phyloP scores from a whole-genome alignment of 2,113 vertebrate genomes.

The Centropus bengalensis region DNA sequence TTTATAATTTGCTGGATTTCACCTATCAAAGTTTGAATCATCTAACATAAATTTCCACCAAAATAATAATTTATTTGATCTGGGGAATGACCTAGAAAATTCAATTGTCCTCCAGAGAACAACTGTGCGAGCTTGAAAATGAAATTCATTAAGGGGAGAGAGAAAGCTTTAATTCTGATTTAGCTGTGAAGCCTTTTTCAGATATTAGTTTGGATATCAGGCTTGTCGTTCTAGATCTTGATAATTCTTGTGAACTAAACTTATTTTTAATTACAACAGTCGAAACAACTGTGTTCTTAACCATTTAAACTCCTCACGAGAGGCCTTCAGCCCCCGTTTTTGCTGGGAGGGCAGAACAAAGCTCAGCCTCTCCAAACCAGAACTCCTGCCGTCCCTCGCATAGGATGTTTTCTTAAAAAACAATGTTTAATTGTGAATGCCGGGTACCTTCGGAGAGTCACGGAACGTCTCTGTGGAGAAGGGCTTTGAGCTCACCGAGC shows the following conservation, averaged over 20 bases:
- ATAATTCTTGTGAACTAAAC: not conserved
- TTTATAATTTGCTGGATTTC: not conserved
- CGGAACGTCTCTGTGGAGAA: too few species aligned
- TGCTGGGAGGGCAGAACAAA: not conserved
- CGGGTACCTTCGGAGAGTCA: not conserved
- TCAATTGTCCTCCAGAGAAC: slow-evolving; percentile 27
- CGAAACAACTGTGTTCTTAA: not conserved
- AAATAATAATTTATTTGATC: slow-evolving; percentile 10
- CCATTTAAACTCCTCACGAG: not conserved
- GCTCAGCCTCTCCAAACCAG: not conserved
- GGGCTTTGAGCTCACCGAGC: too few species aligned
- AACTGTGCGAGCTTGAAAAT: slow-evolving; percentile 10
- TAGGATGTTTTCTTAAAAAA: not conserved
- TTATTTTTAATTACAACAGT: not conserved
- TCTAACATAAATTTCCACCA: not conserved
- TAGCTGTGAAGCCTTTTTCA: not conserved
- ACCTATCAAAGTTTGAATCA: not conserved
- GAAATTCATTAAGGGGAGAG: not conserved
- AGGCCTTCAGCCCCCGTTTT: not conserved
- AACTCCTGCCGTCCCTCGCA: not conserved
- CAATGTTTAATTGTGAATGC: not conserved
- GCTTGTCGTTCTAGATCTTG: not conserved
- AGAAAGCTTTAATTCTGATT: slow-evolving; percentile 11
- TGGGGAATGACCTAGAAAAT: slow-evolving; percentile 58
- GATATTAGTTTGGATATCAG: not conserved